Percentiles rank a stretch among this genome's conserved stretches.
Conservation (phyloP, 2,888 invertebrate genomes). For the Cynaeus angustus region DNA sequence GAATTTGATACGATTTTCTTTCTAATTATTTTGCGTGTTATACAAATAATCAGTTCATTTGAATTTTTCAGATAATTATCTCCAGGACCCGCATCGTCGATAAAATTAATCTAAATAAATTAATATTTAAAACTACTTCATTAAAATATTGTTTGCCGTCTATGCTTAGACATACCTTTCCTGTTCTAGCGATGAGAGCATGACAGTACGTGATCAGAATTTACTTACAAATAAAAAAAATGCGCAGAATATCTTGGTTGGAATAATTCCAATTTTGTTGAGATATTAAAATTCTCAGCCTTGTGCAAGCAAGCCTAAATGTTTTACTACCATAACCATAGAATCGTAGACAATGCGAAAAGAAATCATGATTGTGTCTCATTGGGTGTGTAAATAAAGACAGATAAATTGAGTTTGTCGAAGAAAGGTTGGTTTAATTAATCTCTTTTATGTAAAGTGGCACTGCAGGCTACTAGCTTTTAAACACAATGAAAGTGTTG, state of each 20-base stretch:
- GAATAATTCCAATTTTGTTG: no score
- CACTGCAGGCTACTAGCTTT: background rate
- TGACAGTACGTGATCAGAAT: background rate
- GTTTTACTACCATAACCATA: background rate
- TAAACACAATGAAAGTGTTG: background rate
- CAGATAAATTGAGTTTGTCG: background rate
- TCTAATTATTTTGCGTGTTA: background rate
- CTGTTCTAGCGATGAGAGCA: background rate
- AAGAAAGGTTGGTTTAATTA: background rate
- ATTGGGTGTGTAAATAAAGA: background rate
- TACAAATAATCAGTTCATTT: background rate
- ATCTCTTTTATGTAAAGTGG: slow-evolving; percentile 11
- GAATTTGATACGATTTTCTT: background rate
- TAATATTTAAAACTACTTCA: slow-evolving; percentile 5
- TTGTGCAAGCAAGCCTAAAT: background rate
- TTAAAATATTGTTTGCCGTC: slow-evolving; percentile 7
- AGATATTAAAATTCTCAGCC: background rate
- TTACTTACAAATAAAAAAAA: background rate
- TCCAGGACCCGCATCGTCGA: background rate
- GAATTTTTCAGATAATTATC: background rate
- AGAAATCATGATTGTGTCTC: background rate
- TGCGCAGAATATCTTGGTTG: no score
- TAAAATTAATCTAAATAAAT: slow-evolving; percentile 9
- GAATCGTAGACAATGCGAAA: background rate
- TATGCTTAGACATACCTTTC: slow-evolving; percentile 5